Conservation (phyloP, 2,797 vertebrate species). For the Ambastaia sidthimunki region DNA sequence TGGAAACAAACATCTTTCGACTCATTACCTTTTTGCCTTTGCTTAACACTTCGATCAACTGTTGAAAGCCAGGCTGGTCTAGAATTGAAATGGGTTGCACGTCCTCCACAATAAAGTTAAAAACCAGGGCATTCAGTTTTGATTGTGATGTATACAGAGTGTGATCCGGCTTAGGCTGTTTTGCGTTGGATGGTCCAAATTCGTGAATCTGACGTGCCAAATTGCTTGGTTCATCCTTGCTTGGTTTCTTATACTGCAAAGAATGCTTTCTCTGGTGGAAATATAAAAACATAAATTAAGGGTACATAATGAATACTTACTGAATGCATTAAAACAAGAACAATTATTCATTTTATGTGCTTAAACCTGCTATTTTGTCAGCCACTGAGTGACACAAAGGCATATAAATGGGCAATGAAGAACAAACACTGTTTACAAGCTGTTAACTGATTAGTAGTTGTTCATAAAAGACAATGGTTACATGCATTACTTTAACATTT, state of each 20-base stretch:
- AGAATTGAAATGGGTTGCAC: constrained; percentile 47
- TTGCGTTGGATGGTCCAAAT: not conserved
- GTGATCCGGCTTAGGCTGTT: constrained; percentile 15
- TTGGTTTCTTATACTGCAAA: constrained; percentile 18
- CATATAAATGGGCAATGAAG: too few relatives aligned
- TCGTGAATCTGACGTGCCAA: constrained; percentile 1
- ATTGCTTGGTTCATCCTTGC: constrained; percentile 12
- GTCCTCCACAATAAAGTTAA: constrained; percentile 48
- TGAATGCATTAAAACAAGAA: not conserved
- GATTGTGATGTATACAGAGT: constrained; percentile 36
- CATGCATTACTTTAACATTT: too few relatives aligned
- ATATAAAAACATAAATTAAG: not conserved
- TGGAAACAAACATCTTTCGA: constrained; percentile 49
- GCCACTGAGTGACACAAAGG: not conserved
- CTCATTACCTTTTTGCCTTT: constrained; percentile 75
- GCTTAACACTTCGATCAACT: constrained; percentile 72
- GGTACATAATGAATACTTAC: not conserved
- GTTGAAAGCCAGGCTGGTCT: constrained; percentile 74
- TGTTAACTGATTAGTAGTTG: too few relatives aligned
- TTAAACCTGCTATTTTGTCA: not conserved
- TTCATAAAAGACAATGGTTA: too few relatives aligned
- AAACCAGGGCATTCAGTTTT: constrained; percentile 39
- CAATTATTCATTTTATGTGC: not conserved
- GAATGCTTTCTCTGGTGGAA: constrained; percentile 37
- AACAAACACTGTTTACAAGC: too few relatives aligned